Conservation (phyloP, 2,888 invertebrate species). For the Lithophane semibrunnea region DNA sequence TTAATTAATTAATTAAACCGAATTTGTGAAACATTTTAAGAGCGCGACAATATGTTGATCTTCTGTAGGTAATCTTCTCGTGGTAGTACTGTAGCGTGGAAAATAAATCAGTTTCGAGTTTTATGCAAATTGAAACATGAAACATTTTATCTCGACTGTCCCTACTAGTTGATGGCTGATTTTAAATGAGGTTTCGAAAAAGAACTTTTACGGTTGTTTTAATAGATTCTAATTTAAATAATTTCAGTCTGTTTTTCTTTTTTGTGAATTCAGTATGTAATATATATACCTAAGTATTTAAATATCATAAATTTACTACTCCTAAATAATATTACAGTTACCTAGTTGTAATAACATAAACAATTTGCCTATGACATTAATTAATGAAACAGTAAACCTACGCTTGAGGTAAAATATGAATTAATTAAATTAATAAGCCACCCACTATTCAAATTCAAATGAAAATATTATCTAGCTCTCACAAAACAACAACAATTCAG, state of each 20-base stretch:
- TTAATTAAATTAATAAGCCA: not conserved
- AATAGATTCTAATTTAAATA: constrained; percentile 13
- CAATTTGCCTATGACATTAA: no score
- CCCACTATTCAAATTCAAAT: not conserved
- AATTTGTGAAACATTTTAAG: not conserved
- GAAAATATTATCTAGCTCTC: not conserved
- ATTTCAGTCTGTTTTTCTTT: not conserved
- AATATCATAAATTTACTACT: not conserved
- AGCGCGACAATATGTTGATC: not conserved
- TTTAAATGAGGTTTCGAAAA: constrained; percentile 41
- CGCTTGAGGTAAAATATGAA: not conserved
- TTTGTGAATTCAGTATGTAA: not conserved
- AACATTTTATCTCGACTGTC: constrained; percentile 47
- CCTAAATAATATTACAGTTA: not conserved
- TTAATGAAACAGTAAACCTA: not conserved
- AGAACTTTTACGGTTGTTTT: constrained; percentile 1
- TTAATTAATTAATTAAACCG: no score
- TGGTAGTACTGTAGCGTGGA: constrained; percentile 16
- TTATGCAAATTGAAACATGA: constrained; percentile 58
- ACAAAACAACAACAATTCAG: constrained; percentile 9
- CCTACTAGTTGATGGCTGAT: constrained; percentile 37
- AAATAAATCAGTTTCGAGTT: constrained; percentile 58
- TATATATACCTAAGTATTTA: no score
- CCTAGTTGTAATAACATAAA: not conserved
- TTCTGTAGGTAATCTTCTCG: constrained; percentile 4